These are phyloP conservation scores for Chymomyza costata DNA, from an alignment of 1,140 invertebrate genomes.

Conservation along the genomic window DNA sequence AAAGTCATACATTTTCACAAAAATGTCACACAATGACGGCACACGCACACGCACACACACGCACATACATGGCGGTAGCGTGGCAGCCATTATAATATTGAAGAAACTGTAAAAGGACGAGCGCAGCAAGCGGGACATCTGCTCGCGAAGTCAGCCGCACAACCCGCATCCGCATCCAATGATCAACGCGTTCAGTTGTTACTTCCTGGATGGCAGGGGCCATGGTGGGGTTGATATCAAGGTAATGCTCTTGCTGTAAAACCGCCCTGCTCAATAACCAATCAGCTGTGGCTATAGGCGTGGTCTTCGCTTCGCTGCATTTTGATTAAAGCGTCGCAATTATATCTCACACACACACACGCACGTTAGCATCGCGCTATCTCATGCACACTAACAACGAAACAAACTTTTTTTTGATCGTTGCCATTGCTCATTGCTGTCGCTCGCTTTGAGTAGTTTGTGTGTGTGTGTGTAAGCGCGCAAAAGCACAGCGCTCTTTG, in stretches of 20 bases:
- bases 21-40: conserved; percentile 42
- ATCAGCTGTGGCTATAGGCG: conserved; percentile 48
- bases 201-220: neutral
- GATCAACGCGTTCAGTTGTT: conserved; percentile 28
- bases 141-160: conserved; percentile 29
- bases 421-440: conserved; percentile 42
- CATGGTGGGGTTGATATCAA: conserved; percentile 41
- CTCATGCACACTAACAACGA: conserved; percentile 1
- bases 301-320: conserved; percentile 19
- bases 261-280: conserved; percentile 45
- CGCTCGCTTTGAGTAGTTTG: conserved; percentile 12
- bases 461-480: conserved; percentile 14
- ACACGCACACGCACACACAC: conserved; percentile 12
- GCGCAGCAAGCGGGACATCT: conserved; percentile 28
- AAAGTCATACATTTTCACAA: conserved; percentile 60
- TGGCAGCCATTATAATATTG: conserved; percentile 30
- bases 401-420: conserved; percentile 50
- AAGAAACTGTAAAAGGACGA: neutral
- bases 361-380: conserved; percentile 21
- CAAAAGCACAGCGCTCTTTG: no score
- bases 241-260: conserved; percentile 7
- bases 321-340: conserved; percentile 46
- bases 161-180: conserved; percentile 5
- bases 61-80: neutral
- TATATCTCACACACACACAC: neutral